phyloP scores from a whole-genome alignment of 2,113 vertebrate genomes.

The Zosterops hypoxanthus region DNA sequence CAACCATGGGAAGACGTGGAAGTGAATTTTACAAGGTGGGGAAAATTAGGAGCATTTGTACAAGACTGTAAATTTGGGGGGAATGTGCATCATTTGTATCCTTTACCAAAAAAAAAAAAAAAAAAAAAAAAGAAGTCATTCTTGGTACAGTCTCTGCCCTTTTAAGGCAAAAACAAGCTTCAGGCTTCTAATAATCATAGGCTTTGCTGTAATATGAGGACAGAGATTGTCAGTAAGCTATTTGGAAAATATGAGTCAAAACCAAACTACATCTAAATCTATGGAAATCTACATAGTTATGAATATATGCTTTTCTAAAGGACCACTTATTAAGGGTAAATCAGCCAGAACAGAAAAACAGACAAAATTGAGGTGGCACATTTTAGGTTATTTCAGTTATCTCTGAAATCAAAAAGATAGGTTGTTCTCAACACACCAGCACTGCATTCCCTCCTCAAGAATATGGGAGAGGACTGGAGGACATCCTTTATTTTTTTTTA shows the following conservation, averaged over 20 bases:
- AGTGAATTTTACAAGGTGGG: background rate
- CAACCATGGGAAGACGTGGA: background rate
- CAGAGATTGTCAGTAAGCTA: background rate
- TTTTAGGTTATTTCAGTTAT: background rate
- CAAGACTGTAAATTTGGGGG: background rate
- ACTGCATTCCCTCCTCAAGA: background rate
- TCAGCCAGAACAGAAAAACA: background rate
- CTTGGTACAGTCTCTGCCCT: background rate
- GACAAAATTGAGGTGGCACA: background rate
- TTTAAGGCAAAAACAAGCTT: background rate
- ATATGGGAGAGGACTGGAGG: rapidly evolving
- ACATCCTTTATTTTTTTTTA: background rate
- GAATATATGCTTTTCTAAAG: background rate
- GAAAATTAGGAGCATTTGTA: background rate
- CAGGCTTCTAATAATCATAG: background rate
- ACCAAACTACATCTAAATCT: background rate
- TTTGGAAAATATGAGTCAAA: constrained; percentile 10
- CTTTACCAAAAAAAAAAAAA: background rate
- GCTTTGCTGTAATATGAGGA: background rate
- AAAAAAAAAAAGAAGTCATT: background rate
- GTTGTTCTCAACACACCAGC: background rate
- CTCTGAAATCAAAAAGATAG: background rate
- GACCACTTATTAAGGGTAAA: background rate
- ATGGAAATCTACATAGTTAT: background rate
- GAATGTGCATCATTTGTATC: background rate